Evolutionary conservation across 1,140 invertebrate genomes (phyloP).

Genomic region (Lethrus apterus): DNA sequence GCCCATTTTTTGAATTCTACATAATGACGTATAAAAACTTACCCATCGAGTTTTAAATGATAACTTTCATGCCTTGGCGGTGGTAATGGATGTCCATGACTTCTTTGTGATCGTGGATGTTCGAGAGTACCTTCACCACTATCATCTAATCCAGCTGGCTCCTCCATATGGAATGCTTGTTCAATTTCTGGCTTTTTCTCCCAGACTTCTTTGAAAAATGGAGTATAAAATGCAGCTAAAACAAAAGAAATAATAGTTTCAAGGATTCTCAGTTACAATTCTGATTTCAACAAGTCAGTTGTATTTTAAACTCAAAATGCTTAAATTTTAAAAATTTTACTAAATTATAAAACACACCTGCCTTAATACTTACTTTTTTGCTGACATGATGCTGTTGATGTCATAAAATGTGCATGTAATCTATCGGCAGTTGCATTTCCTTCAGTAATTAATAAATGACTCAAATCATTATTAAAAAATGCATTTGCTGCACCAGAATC

Average conservation of each 20-base stretch:
- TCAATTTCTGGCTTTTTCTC: constrained; percentile 93
- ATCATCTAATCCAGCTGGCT: constrained; percentile 57
- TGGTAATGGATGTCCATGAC: constrained; percentile 44
- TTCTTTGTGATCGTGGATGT: constrained; percentile 47
- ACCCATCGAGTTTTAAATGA: constrained; percentile 57
- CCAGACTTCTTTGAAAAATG: constrained; percentile 94
- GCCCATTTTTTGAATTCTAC: neutral
- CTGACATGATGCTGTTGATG: constrained; percentile 69
- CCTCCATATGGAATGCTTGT: constrained; percentile 85
- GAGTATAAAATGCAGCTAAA: constrained; percentile 87
- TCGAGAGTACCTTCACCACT: constrained; percentile 65
- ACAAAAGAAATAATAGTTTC: too few relatives aligned
- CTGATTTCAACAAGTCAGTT: too few relatives aligned
- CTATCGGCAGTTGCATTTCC: constrained; percentile 88
- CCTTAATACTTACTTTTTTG: constrained; percentile 63
- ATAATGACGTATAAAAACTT: constrained; percentile 32
- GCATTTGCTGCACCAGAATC: constrained; percentile 76
- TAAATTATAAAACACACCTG: neutral
- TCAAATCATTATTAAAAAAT: constrained; percentile 86
- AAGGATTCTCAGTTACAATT: too few relatives aligned
- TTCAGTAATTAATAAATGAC: constrained; percentile 85
- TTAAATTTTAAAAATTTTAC: neutral
- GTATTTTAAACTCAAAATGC: too few relatives aligned
- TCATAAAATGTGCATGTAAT: constrained; percentile 88
- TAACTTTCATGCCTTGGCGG: constrained; percentile 67